Base-by-base conservation (phyloP, 2,888 invertebrate genomes). In the Parapristionchus giblindavisi region DNA sequence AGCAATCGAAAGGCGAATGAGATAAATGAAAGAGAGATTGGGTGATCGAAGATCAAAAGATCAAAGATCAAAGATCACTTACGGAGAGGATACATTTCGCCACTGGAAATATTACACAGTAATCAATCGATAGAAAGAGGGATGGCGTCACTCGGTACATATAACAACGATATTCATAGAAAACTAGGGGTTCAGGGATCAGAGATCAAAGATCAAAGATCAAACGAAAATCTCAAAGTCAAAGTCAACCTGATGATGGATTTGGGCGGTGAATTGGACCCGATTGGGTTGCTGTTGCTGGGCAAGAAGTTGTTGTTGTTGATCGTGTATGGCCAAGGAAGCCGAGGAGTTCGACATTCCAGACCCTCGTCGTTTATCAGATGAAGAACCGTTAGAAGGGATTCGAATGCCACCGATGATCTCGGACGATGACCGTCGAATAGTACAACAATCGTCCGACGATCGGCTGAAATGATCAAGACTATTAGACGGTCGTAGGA, bases 321-420 rank as follows among this genome's bases (percentile, higher is more conserved):
- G 63, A 8, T 87, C 87, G 77, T 87, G 85, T 40, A 87, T 83
- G 65, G 84, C 84, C 4, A 87, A 83, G 21, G 86, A 86, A 11
- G 87, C 87, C 4, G 86, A 86, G 48, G 81, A 81, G 78, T 86
- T 87, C 76, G 85, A 85, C 87, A 87, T 87, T 17, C 80, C 84
- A 32, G 85, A 85, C 8, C 86, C 85, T 70, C 87, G 54, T 0
- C 70, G 29, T 8, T 71, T 71, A n/a, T 61, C 73, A n/a, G 61
- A 73, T 5, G 63, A 73, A 3, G 60, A 61, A 27, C 36, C 27
- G 36, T 38, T 61, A 3, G 60, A 60, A 8, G 73, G 63, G 3
- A 73, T 48, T 36, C 73, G 60, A n/a, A 63, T 73, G n/a, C 60
- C 73, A 34, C 86, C 85, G 61, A 87, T 85, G 48, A 87, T 83